A percentile compares a stretch with the other conserved stretches of the same genome.
Conservation (phyloP, 92 coral and sea anemone species). For the Palythoa caribaeorum region DNA sequence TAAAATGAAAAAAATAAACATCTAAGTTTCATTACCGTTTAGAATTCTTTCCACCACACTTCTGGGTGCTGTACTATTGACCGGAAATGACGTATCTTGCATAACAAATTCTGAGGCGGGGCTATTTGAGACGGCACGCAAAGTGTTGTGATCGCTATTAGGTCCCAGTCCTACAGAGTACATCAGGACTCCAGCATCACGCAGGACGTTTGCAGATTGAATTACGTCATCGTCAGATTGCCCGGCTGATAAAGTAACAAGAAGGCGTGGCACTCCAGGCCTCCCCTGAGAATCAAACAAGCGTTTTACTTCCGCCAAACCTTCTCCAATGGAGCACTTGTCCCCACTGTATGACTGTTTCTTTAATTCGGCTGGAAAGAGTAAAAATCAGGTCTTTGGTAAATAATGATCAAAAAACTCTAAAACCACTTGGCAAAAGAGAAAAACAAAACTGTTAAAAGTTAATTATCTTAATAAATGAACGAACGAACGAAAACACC, state of each 20-base stretch:
- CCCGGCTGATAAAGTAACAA: slow-evolving; percentile 78
- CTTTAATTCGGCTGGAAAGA: slow-evolving; percentile 4
- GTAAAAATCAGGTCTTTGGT: not conserved
- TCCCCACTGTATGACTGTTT: slow-evolving; percentile 37
- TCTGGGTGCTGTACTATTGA: slow-evolving; percentile 51
- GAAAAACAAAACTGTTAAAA: too few species aligned
- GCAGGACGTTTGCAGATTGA: slow-evolving; percentile 62
- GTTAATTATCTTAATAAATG: too few species aligned
- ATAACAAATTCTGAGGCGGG: slow-evolving; percentile 73
- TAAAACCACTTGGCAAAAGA: too few species aligned
- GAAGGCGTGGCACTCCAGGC: slow-evolving; percentile 66
- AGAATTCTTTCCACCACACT: slow-evolving; percentile 53
- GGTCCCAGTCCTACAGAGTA: slow-evolving; percentile 79
- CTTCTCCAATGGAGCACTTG: slow-evolving; percentile 54
- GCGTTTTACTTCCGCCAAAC: slow-evolving; percentile 35
- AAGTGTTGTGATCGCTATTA: slow-evolving; percentile 45
- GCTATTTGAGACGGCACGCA: slow-evolving; percentile 62
- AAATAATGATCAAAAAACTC: not conserved
- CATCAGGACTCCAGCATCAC: slow-evolving; percentile 66
- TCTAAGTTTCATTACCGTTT: not conserved
- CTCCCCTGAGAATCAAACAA: slow-evolving; percentile 65
- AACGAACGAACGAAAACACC: too few species aligned
- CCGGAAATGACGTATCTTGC: slow-evolving; percentile 69
- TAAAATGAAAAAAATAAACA: not conserved
- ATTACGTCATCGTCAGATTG: slow-evolving; percentile 80